A percentile compares a stretch with the other conserved stretches of the same genome.
phyloP scores from a whole-genome alignment of 2,888 invertebrate genomes.

The Ophion costatus region DNA sequence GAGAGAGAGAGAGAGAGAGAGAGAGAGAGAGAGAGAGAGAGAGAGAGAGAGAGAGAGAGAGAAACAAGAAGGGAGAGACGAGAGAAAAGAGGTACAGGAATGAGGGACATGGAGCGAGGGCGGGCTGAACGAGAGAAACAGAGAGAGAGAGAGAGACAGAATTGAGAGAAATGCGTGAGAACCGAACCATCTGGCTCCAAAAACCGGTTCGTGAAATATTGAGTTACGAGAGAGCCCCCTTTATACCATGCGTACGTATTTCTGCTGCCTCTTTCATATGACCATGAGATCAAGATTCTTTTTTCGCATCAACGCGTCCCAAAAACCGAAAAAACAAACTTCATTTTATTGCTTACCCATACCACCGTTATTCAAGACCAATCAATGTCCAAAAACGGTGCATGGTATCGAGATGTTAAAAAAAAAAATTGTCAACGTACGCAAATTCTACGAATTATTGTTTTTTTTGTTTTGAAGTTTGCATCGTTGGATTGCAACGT shows the following conservation, averaged over 20 bases:
- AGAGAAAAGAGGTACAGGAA: constrained; percentile 27
- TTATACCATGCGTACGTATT: constrained; percentile 21
- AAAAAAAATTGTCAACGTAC: background rate
- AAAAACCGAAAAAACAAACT: background rate
- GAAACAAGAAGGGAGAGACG: background rate
- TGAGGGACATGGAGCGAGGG: constrained; percentile 13
- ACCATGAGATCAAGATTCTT: constrained; percentile 38
- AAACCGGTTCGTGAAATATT: constrained; percentile 79
- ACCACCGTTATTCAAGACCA: background rate
- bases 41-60: background rate
- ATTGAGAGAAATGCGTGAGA: constrained; percentile 79
- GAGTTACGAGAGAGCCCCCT: constrained; percentile 70
- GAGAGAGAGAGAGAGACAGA: constrained; percentile 10
- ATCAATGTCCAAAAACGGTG: background rate
- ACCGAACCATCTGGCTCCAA: constrained; percentile 77
- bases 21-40: background rate
- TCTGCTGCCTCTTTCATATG: constrained; percentile 31
- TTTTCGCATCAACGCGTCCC: constrained; percentile 20
- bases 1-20: background rate
- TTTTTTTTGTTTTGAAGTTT: too few relatives aligned
- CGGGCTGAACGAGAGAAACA: background rate
- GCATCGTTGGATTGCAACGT: too few relatives aligned
- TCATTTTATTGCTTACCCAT: background rate
- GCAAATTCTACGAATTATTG: background rate
- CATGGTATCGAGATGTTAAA: background rate